Conservation (phyloP, 2,113 vertebrate genomes). For the Carassius carassius region DNA sequence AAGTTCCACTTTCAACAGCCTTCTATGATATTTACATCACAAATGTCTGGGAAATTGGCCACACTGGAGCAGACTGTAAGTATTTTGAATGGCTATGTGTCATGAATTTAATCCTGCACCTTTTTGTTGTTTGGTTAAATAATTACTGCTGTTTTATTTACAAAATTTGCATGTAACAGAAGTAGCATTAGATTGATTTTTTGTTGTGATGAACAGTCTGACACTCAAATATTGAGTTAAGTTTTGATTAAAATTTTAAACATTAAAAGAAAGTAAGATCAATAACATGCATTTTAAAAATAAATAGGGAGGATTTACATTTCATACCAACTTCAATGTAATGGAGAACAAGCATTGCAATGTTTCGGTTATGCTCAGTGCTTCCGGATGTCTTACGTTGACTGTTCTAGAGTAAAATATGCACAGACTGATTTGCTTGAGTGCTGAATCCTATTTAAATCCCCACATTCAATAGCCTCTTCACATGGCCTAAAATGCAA, state of each 20-base stretch:
- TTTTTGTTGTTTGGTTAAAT: conserved; percentile 1
- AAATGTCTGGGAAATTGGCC: conserved; percentile 23
- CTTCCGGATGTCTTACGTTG: neutral
- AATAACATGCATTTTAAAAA: neutral
- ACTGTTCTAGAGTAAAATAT: conserved; percentile 22
- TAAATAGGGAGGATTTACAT: neutral
- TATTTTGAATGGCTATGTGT: neutral
- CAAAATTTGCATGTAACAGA: neutral
- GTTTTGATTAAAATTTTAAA: neutral
- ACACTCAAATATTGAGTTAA: neutral
- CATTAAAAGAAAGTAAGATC: neutral
- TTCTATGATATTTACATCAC: conserved; percentile 40
- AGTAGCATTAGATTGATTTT: neutral
- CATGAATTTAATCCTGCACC: neutral
- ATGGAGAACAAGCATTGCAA: neutral
- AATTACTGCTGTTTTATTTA: neutral
- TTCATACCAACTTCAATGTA: neutral
- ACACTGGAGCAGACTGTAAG: neutral
- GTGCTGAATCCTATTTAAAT: conserved; percentile 48
- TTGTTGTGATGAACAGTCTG: neutral
- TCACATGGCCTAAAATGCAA: conserved; percentile 44
- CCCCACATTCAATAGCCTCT: conserved; percentile 49
- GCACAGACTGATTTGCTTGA: conserved; percentile 24
- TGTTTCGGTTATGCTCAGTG: neutral
- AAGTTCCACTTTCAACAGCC: conserved; percentile 40